phyloP scores from a whole-genome alignment of 2,888 invertebrate species.

The Lordiphosa fenestrarum region DNA sequence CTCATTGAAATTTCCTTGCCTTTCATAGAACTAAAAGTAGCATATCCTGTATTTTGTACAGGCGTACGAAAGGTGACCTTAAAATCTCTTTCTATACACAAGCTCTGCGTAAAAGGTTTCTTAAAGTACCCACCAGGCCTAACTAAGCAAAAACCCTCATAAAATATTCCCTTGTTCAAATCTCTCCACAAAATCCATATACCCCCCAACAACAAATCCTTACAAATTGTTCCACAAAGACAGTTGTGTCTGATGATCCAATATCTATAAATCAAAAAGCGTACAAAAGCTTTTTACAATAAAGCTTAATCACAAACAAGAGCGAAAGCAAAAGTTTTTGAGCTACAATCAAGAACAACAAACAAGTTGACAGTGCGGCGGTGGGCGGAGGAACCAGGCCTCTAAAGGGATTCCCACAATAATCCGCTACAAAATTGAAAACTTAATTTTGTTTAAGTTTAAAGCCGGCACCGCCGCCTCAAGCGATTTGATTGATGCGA shows the following conservation, averaged over 20 bases:
- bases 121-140: too few species aligned
- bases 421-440: conserved; percentile 46
- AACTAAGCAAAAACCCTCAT: too few species aligned
- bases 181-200: too few species aligned
- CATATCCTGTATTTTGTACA: too few species aligned
- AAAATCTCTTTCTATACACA: too few species aligned
- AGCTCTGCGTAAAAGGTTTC: too few species aligned
- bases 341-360: conserved; percentile 48
- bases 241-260: conserved; percentile 29
- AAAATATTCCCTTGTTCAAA: too few species aligned
- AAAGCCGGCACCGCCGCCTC: not conserved
- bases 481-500: conserved; percentile 47
- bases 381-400: conserved; percentile 1
- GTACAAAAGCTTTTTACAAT: conserved; percentile 48
- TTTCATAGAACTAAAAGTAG: too few species aligned
- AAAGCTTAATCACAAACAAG: conserved; percentile 46
- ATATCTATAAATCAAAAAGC: conserved; percentile 66
- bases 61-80: too few species aligned
- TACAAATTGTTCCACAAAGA: conserved; percentile 1
- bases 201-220: not conserved
- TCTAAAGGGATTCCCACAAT: conserved; percentile 21
- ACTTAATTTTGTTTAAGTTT: conserved; percentile 50
- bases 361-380: conserved; percentile 10
- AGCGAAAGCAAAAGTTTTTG: conserved; percentile 35
- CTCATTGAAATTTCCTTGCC: too few species aligned